Percentiles rank a stretch among this genome's conserved stretches.
phyloP scores from a whole-genome alignment of 1,140 invertebrate species.

The Parapsyche elsis region DNA sequence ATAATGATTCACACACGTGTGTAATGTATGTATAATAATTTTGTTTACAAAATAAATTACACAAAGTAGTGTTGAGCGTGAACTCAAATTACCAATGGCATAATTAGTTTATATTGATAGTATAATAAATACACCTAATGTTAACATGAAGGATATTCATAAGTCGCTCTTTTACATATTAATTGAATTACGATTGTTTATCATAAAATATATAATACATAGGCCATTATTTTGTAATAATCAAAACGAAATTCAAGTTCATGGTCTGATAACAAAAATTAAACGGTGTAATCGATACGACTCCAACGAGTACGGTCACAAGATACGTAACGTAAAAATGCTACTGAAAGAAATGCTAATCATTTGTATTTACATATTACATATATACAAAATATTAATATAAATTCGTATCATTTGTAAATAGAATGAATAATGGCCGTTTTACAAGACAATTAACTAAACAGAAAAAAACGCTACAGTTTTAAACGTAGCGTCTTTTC shows the following conservation, averaged over 20 bases:
- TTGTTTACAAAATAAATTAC: not conserved
- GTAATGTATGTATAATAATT: not conserved
- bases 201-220: slow-evolving; percentile 16
- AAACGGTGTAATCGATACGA: no score
- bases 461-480: slow-evolving; percentile 8
- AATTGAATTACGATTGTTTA: slow-evolving; percentile 9
- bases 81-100: not conserved
- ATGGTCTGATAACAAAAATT: no score
- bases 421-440: slow-evolving; percentile 8
- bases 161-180: slow-evolving; percentile 31
- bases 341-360: not conserved
- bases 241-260: not conserved
- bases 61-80: not conserved
- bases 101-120: not conserved
- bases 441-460: not conserved
- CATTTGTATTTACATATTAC: slow-evolving; percentile 17
- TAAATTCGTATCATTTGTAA: not conserved
- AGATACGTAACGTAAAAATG: no score
- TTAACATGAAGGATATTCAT: slow-evolving; percentile 37
- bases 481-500: not conserved
- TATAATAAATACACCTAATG: slow-evolving; percentile 9
- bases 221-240: slow-evolving; percentile 25
- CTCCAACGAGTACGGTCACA: no score
- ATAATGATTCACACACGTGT: not conserved
- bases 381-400: not conserved